Conservation (phyloP, 1,140 invertebrate genomes). For the Sipha flava region DNA sequence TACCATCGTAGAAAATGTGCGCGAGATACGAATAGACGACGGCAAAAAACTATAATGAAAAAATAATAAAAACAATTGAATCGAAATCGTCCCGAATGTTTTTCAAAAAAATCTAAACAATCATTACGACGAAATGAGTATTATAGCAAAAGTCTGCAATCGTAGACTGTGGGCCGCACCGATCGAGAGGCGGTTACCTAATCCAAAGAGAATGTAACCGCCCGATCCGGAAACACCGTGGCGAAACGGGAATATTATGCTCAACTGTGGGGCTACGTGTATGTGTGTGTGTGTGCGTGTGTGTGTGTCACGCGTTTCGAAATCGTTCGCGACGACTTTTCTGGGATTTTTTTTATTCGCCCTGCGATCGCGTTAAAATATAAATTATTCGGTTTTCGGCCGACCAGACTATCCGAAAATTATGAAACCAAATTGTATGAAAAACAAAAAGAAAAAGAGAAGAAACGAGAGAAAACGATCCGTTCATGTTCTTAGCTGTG, state of each 20-base stretch:
- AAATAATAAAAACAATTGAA: no score
- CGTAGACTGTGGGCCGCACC: background rate
- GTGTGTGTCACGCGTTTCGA: background rate
- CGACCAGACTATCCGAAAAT: background rate
- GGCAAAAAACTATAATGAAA: no score
- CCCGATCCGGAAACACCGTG: background rate
- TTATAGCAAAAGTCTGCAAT: no score
- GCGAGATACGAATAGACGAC: no score
- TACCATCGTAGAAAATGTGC: no score
- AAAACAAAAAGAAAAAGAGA: no score
- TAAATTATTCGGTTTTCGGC: no score
- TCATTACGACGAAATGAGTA: no score
- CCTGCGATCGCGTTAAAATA: background rate
- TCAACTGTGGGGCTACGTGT: background rate
- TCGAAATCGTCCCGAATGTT: no score
- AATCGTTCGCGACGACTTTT: background rate
- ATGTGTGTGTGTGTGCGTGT: background rate
- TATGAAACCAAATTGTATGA: background rate
- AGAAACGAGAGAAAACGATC: background rate
- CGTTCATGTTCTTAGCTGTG: no score
- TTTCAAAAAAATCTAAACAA: no score
- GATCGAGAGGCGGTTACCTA: slow-evolving; percentile 2
- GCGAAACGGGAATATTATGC: background rate
- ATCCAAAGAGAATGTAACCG: slow-evolving; percentile 24
- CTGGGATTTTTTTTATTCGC: no score